These are phyloP conservation scores for Sinocyclocheilus anshuiensis DNA, from an alignment of 2,113 vertebrate genomes.

Conservation along the genomic window DNA sequence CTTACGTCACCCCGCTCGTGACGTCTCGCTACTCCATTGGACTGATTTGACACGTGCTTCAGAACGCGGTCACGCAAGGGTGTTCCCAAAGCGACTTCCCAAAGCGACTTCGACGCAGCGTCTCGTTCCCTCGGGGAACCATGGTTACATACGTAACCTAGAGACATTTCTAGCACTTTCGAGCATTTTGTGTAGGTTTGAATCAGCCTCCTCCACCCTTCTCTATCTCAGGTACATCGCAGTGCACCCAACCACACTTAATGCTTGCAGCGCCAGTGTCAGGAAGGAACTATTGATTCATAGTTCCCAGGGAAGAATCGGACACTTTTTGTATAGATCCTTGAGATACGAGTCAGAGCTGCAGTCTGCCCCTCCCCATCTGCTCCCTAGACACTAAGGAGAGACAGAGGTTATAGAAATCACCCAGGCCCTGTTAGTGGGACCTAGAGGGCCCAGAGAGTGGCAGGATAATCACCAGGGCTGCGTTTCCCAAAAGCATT, in stretches of 20 bases:
- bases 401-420: constrained; percentile 70
- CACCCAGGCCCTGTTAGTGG: constrained; percentile 56
- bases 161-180: not conserved
- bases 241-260: constrained; percentile 58
- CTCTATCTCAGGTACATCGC: constrained; percentile 56
- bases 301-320: constrained; percentile 67
- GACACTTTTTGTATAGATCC: constrained; percentile 74
- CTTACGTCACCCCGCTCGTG: too few species aligned
- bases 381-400: constrained; percentile 19
- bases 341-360: constrained; percentile 69
- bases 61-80: too few species aligned
- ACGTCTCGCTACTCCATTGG: too few species aligned
- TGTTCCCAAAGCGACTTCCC: too few species aligned
- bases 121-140: too few species aligned
- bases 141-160: too few species aligned
- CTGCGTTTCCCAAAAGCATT: too few species aligned
- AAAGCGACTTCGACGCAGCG: too few species aligned
- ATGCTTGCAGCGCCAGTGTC: constrained; percentile 64
- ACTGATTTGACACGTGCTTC: too few species aligned
- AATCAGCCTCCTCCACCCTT: not conserved
- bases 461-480: constrained; percentile 57
- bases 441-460: constrained; percentile 39
- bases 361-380: constrained; percentile 44
- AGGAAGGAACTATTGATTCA: constrained; percentile 70
- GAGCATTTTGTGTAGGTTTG: not conserved